Base-by-base conservation (phyloP, 1,140 invertebrate species). In the Piezodorus guildinii region DNA sequence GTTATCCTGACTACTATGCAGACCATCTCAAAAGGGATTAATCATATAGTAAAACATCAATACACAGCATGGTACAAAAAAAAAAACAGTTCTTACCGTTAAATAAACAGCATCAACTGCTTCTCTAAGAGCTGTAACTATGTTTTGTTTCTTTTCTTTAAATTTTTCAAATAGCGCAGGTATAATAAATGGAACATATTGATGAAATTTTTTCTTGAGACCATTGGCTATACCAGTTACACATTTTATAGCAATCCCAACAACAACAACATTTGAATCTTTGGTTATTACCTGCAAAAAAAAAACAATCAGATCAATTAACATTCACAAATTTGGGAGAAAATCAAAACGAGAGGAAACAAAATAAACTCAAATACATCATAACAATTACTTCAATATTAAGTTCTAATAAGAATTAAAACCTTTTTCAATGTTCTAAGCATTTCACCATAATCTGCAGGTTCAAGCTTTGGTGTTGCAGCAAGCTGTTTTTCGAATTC, bases 141-240 rank as follows among this genome's bases (percentile, higher is more conserved):
- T 94, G 74, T 85, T 91, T 44, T 84, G 79, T 72, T 99, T 99
- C 77, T 97, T 98, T 75, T 99, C 96, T 72, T 95, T 96, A 71
- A 99, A 98, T 77, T 98, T 98, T 70, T 97, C 94, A 10, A 98
- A 74, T 23, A 95, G 79, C 0, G 85, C 81, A 1, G 89, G 81
- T 10, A 96, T 77, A 71, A 89, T 88, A 30, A 85, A 80, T n/a
- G 78, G 71, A 0, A 93, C 86, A 78, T 96, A 96, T 0, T 85
- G 81, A 14, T 83, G 78, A 75, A 98, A 99, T 64, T 88, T 85
- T 72, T 87, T 93, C 49, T 94, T 87, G 17, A 99, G 77, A 16
- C 94, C 96, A 51, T 73, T 80, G 0, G 94, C 95, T 45, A 99
- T 73, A 60, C 85, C 81, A 9, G 85, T 81, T 6, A 98, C 71